These are phyloP conservation scores for Brachyistius frenatus DNA, from an alignment of 2,113 vertebrate species.

Conservation along the genomic window DNA sequence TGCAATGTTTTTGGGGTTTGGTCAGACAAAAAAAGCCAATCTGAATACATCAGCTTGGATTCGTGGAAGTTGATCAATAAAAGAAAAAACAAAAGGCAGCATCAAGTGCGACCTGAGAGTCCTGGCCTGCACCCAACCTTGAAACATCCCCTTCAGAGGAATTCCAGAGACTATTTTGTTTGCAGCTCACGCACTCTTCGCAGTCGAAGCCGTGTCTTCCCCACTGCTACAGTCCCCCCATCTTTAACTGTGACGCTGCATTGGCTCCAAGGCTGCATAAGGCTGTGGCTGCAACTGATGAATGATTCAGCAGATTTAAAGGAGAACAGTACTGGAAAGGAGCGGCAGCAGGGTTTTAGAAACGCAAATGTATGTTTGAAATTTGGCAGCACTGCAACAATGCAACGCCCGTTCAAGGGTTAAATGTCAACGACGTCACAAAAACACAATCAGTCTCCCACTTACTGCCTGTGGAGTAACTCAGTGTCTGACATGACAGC, in stretches of 20 bases:
- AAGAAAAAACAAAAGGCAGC: neutral
- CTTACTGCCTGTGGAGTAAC: neutral
- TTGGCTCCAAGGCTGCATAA: constrained; percentile 31
- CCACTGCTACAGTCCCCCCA: constrained; percentile 16
- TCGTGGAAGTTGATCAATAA: neutral
- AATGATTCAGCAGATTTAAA: constrained; percentile 68
- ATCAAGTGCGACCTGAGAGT: neutral
- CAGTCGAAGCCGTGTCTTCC: constrained; percentile 38
- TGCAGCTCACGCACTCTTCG: constrained; percentile 40
- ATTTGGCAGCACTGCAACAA: neutral
- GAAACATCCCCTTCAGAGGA: constrained; percentile 55
- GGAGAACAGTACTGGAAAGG: neutral
- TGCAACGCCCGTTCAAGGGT: neutral
- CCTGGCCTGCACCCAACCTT: constrained; percentile 47
- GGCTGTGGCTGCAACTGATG: constrained; percentile 49
- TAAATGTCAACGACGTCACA: constrained; percentile 10
- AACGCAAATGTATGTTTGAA: neutral
- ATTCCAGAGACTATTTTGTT: constrained; percentile 45
- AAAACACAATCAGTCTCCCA: constrained; percentile 3
- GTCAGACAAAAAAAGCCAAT: neutral
- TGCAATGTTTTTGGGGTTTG: neutral
- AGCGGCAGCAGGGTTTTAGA: constrained; percentile 27
- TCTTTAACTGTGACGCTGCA: constrained; percentile 56
- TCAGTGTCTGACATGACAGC: neutral
- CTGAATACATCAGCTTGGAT: no score